A percentile compares a stretch with the other conserved stretches of the same genome.
Evolutionary conservation across 2,888 invertebrate genomes (phyloP).

Genomic region (Drosophila merina): DNA sequence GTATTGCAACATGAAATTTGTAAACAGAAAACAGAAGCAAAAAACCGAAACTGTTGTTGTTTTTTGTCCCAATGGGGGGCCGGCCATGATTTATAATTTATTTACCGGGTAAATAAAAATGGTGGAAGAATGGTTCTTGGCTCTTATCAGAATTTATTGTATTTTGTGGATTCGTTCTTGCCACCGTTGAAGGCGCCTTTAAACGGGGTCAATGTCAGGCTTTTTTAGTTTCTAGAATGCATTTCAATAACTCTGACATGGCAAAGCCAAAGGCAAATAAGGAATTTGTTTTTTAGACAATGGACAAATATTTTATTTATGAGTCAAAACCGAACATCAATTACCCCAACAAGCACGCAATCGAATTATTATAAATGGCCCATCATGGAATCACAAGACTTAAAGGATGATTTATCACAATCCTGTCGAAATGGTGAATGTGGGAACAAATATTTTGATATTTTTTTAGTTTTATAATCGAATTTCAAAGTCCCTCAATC

Average conservation of each 20-base stretch:
- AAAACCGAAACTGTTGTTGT: constrained; percentile 23
- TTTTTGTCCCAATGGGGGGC: constrained; percentile 5
- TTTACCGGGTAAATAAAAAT: constrained; percentile 44
- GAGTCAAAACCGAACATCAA: constrained; percentile 26
- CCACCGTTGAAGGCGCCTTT: constrained; percentile 22
- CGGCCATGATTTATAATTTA: constrained; percentile 51
- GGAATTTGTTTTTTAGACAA: constrained; percentile 18
- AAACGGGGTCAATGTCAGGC: constrained; percentile 67
- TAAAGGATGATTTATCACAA: constrained; percentile 58
- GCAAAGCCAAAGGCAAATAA: constrained; percentile 31
- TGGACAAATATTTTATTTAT: constrained; percentile 33
- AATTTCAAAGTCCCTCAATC: no score
- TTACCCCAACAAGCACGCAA: constrained; percentile 56
- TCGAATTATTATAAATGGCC: constrained; percentile 74
- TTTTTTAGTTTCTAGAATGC: constrained; percentile 16
- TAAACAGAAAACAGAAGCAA: constrained; percentile 26
- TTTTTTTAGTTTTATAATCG: no score
- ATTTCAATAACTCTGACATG: constrained; percentile 27
- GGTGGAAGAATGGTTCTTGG: constrained; percentile 6
- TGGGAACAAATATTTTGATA: no score
- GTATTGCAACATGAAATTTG: constrained; percentile 22
- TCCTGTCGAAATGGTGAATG: not conserved
- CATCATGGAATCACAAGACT: constrained; percentile 74
- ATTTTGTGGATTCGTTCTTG: constrained; percentile 41
- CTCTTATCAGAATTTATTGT: constrained; percentile 36